A percentile compares a stretch with the other conserved stretches of the same genome.
Conservation (phyloP, 2,888 invertebrate species). For the Laothoe populi region DNA sequence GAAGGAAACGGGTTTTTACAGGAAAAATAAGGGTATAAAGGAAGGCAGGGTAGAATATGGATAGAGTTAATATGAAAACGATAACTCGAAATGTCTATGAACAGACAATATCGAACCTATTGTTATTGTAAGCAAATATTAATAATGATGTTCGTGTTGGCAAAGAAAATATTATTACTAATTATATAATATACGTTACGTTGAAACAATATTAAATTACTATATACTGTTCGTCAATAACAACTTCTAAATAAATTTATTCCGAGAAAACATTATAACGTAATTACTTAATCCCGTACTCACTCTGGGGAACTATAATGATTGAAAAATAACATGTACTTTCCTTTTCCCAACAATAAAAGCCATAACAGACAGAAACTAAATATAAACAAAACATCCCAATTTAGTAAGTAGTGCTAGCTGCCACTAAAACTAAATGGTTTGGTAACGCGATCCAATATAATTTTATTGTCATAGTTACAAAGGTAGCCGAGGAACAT, state of each 20-base stretch:
- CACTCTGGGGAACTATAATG: background rate
- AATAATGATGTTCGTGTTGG: too few relatives aligned
- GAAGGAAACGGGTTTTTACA: too few relatives aligned
- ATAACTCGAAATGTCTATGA: too few relatives aligned
- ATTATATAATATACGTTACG: background rate
- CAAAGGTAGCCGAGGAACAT: constrained; percentile 33
- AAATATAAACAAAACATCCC: constrained; percentile 28
- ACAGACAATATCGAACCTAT: too few relatives aligned
- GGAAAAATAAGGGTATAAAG: too few relatives aligned
- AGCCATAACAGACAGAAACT: constrained; percentile 9
- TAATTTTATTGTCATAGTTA: constrained; percentile 29
- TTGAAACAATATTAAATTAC: background rate
- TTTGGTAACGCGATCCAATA: constrained; percentile 31
- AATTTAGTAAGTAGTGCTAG: constrained; percentile 26
- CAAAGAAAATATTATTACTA: background rate
- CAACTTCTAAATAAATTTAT: background rate
- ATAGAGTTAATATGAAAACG: too few relatives aligned
- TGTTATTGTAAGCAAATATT: too few relatives aligned
- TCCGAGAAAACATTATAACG: background rate
- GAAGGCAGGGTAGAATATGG: too few relatives aligned
- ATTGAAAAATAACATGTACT: constrained; percentile 13
- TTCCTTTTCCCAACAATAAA: background rate
- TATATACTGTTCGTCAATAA: background rate
- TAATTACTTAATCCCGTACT: background rate
- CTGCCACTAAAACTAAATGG: constrained; percentile 28